phyloP scores from a whole-genome alignment of 2,113 vertebrate species.

The Chrysemys picta region DNA sequence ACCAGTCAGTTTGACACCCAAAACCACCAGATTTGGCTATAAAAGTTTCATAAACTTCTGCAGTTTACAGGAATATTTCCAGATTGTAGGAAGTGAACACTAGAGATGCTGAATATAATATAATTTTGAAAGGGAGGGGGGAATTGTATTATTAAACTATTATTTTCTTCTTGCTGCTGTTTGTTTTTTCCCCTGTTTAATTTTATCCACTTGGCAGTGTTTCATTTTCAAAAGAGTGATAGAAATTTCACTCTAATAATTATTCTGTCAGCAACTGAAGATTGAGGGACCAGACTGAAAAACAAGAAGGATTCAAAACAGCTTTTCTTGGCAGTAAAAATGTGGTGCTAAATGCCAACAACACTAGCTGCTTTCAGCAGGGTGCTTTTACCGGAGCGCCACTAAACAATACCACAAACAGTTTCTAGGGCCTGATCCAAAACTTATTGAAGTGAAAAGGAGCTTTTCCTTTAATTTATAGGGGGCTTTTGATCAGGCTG shows the following conservation, averaged over 20 bases:
- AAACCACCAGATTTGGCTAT: not conserved
- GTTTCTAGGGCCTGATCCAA: not conserved
- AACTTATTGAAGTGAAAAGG: not conserved
- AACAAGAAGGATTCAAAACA: not conserved
- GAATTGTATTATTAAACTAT: not conserved
- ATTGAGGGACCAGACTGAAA: not conserved
- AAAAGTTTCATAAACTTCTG: not conserved
- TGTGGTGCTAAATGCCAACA: not conserved
- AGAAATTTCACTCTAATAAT: constrained; percentile 27
- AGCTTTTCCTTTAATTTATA: not conserved
- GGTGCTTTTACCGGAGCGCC: not conserved
- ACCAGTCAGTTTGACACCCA: not conserved
- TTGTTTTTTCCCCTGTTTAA: not conserved
- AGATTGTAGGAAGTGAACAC: not conserved
- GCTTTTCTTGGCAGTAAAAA: not conserved
- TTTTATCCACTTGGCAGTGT: not conserved
- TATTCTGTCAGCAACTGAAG: constrained; percentile 10
- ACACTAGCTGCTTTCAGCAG: not conserved
- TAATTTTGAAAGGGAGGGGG: not conserved
- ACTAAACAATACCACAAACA: not conserved
- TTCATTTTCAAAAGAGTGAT: not conserved
- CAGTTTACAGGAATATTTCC: not conserved
- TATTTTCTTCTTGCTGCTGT: not conserved
- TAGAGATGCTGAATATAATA: constrained; percentile 14
- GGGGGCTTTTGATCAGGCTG: not conserved